phyloP scores from a whole-genome alignment of 2,797 vertebrate species.

The Falco novaeseelandiae region DNA sequence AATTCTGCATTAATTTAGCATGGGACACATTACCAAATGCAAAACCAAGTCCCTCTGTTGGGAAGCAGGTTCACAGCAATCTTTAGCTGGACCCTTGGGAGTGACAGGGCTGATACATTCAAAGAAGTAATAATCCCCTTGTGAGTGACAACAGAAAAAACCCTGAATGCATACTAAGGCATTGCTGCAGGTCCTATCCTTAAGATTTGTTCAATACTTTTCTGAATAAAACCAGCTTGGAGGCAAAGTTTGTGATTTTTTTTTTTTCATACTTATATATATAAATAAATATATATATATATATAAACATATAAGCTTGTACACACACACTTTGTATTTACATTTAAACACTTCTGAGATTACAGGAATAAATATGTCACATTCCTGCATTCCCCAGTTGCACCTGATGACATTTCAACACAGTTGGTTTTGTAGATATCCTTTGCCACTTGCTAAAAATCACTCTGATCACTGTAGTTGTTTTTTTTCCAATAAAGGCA shows the following conservation, averaged over 20 bases:
- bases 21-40: neutral
- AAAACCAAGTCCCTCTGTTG: neutral
- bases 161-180: neutral
- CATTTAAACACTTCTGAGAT: neutral
- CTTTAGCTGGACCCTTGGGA: neutral
- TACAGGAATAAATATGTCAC: neutral
- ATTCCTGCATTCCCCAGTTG: neutral
- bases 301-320: neutral
- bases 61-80: neutral
- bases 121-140: neutral
- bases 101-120: neutral
- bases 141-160: neutral
- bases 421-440: neutral
- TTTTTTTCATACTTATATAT: neutral
- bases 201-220: neutral
- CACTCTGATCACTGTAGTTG: neutral
- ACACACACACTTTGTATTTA: neutral
- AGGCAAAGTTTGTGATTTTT: neutral
- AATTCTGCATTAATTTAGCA: neutral
- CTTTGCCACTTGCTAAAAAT: neutral
- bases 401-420: neutral
- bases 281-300: neutral
- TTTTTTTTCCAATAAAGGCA: neutral
- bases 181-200: neutral
- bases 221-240: neutral